Percentiles rank a stretch among this genome's conserved stretches.
These are phyloP conservation scores for Megalops cyprinoides DNA, from an alignment of 2,797 vertebrate species.

Conservation along the genomic window DNA sequence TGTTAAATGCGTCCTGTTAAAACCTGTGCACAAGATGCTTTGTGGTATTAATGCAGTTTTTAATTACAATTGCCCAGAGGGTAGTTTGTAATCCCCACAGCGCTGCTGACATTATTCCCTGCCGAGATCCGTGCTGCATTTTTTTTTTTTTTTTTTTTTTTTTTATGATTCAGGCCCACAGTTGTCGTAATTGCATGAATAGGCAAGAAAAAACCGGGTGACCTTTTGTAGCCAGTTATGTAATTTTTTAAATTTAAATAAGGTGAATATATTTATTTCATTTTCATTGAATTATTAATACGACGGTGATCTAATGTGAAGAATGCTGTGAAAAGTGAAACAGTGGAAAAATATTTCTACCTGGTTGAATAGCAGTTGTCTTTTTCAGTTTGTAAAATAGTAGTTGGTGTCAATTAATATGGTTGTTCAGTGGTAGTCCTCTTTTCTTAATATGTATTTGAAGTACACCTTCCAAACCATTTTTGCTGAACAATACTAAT, in stretches of 20 bases:
- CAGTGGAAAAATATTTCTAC: not conserved
- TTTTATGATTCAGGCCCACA: not conserved
- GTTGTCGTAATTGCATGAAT: not conserved
- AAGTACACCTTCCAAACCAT: too few species aligned
- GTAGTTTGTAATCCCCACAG: not conserved
- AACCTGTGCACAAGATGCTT: constrained; percentile 13
- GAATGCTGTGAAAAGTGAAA: not conserved
- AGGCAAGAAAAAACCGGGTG: not conserved
- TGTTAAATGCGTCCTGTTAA: constrained; percentile 22
- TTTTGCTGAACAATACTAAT: too few species aligned
- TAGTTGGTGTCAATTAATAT: too few species aligned
- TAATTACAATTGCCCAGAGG: constrained; percentile 24
- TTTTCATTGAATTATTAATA: not conserved
- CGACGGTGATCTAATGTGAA: not conserved
- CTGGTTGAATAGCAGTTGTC: not conserved
- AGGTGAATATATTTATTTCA: not conserved
- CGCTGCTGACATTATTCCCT: not conserved
- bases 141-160: not conserved
- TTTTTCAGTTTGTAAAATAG: not conserved
- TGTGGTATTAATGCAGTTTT: constrained; percentile 19
- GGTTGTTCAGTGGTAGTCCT: too few species aligned
- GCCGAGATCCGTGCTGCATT: not conserved
- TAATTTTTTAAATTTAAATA: too few species aligned
- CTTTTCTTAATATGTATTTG: too few species aligned
- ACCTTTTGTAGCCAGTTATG: too few species aligned